Conservation (phyloP, 2,113 vertebrate genomes). For the Symphodus melops region DNA sequence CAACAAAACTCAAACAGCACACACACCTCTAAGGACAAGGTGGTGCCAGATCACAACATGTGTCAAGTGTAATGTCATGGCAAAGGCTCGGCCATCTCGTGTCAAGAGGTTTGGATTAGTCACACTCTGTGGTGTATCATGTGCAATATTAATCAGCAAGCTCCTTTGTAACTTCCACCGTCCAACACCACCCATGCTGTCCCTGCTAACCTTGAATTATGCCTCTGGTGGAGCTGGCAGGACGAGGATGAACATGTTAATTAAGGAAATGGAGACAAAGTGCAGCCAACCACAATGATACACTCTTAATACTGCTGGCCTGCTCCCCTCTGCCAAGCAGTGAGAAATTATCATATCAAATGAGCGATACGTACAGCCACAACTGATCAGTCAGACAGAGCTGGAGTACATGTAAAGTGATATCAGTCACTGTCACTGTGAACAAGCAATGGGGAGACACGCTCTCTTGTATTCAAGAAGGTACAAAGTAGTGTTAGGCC, state of each 20-base stretch:
- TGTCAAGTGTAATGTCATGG: slow-evolving; percentile 40
- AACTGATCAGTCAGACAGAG: slow-evolving; percentile 10
- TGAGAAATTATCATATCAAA: slow-evolving; percentile 2
- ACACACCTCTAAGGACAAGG: slow-evolving; percentile 12
- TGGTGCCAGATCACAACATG: background rate
- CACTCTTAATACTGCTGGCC: background rate
- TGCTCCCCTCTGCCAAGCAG: background rate
- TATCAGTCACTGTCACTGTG: slow-evolving; percentile 36
- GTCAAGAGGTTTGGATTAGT: slow-evolving; percentile 78
- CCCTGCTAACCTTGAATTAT: slow-evolving; percentile 66
- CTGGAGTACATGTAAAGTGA: slow-evolving; percentile 21
- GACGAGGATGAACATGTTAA: slow-evolving; percentile 54
- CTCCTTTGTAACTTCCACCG: slow-evolving; percentile 44
- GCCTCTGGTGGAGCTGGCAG: slow-evolving; percentile 46
- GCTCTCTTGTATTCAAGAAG: slow-evolving; percentile 67
- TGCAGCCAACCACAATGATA: slow-evolving; percentile 46
- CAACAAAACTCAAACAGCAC: background rate
- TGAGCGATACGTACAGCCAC: background rate
- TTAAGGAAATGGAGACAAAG: slow-evolving; percentile 79
- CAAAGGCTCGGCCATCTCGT: slow-evolving; percentile 59
- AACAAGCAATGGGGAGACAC: slow-evolving; percentile 31
- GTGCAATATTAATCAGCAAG: slow-evolving; percentile 77
- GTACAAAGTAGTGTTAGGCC: slow-evolving; percentile 75
- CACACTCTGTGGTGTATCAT: slow-evolving; percentile 64
- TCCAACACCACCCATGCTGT: slow-evolving; percentile 18